Evolutionary conservation across 2,888 invertebrate genomes (phyloP), one percentile per base, ranked within the genome.

Genomic region (Gastracanthus pulcherrimus): DNA sequence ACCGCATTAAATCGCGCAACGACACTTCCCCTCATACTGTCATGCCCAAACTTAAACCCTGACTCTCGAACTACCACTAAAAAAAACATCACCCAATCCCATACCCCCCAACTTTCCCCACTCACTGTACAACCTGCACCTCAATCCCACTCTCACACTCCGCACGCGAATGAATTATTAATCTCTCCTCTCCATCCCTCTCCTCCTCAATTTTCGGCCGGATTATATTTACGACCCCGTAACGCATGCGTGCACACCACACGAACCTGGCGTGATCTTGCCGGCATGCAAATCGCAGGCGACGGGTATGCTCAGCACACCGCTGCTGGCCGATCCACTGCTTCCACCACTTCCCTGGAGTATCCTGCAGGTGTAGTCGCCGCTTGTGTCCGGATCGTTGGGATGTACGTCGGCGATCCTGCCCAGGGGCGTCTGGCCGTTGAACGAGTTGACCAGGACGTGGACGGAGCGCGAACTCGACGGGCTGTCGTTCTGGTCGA

Each of bases 321-420:
- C 81, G 94, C 94, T 93, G 16, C 94, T 93, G 16, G 71, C 29
- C 19, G 81, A 76, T 38, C 75, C 77, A 92, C 94, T 89, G n/a
- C n/a, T n/a, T n/a, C n/a, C n/a, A n/a, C n/a, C n/a, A n/a, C n/a
- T n/a, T n/a, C 92, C 94, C 91, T 93, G 95, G 86, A 97, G 92
- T 83, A 98, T 95, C 89, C 95, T 95, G 90, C 98, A 99, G 87
- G 94, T 95, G 89, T 98, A 98, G 88, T 97, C 96, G 3, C 98
- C 98, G 72, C 95, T 94, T n/a, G 94, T 94, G 90, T 99, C 98
- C 0, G 96, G 95, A 92, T 99, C 99, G 88, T 97, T 96, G 0
- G 99, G 99, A 91, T 96, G 96, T 0, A 98, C 96, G 91, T 98
- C 95, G 7, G 98, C 98, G 84, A 99, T 95, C 92, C 96, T 96